phyloP scores from a whole-genome alignment of 2,113 vertebrate genomes.

The Narcine bancroftii region DNA sequence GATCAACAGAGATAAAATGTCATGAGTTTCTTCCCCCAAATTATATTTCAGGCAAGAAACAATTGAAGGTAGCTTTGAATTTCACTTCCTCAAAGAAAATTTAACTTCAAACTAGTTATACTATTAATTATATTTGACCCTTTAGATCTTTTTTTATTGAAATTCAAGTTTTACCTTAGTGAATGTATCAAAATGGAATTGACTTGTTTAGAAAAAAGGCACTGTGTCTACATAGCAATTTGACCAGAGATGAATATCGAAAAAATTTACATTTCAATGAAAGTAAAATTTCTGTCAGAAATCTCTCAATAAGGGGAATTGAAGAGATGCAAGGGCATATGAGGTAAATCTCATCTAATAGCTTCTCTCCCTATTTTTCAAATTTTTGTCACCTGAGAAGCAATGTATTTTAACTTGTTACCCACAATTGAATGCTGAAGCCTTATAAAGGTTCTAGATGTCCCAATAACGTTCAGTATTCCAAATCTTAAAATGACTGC shows the following conservation, averaged over 20 bases:
- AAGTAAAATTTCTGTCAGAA: background rate
- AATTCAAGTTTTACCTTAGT: background rate
- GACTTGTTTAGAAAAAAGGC: background rate
- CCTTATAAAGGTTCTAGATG: background rate
- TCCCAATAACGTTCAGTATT: background rate
- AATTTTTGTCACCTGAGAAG: background rate
- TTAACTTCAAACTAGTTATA: slow-evolving; percentile 21
- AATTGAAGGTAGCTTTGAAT: background rate
- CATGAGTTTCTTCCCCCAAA: background rate
- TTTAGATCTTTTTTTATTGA: background rate
- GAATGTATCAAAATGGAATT: background rate
- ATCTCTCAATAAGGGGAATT: background rate
- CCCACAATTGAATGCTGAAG: slow-evolving; percentile 34
- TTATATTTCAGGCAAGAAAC: background rate
- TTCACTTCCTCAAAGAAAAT: background rate
- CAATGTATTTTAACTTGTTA: background rate
- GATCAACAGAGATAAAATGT: background rate
- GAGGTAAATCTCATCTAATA: background rate
- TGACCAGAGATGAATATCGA: background rate
- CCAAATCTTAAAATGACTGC: background rate
- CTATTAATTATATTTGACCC: slow-evolving; percentile 14
- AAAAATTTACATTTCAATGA: background rate
- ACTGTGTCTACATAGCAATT: background rate
- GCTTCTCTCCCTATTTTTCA: background rate
- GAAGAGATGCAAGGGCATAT: background rate